Percentiles rank a stretch among this genome's conserved stretches.
phyloP scores from a whole-genome alignment of 2,888 invertebrate species.

The Stenichneumon culpator region DNA sequence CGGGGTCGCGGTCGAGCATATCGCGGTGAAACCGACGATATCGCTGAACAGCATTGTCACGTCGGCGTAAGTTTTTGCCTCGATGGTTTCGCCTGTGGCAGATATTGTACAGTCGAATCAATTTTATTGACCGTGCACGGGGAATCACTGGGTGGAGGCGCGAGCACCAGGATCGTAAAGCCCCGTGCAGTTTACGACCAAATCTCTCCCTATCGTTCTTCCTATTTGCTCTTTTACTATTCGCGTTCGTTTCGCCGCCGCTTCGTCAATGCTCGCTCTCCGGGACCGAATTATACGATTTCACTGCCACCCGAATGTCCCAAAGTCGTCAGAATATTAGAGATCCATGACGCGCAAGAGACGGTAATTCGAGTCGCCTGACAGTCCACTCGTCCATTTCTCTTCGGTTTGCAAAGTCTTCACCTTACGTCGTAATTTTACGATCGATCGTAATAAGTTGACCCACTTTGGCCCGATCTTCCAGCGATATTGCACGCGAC shows the following conservation, averaged over 20 bases:
- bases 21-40: slow-evolving; percentile 98
- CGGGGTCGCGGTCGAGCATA: slow-evolving; percentile 97
- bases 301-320: neutral
- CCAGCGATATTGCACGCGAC: neutral
- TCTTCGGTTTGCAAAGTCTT: neutral
- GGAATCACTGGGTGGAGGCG: neutral
- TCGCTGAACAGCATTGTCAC: slow-evolving; percentile 98
- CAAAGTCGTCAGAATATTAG: neutral
- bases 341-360: neutral
- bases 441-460: neutral
- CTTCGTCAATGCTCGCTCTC: neutral
- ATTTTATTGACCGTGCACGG: slow-evolving; percentile 5
- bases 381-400: neutral
- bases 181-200: slow-evolving; percentile 18
- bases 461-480: neutral
- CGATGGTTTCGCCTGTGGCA: slow-evolving; percentile 93
- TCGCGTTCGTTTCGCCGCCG: neutral
- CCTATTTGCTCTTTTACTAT: neutral
- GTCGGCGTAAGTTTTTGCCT: slow-evolving; percentile 96
- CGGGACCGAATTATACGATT: neutral
- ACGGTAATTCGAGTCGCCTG: neutral
- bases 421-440: neutral
- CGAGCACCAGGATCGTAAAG: slow-evolving; percentile 13
- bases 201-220: neutral
- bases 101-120: slow-evolving; percentile 9